Base-by-base conservation (phyloP, 2,888 invertebrate genomes). In the Synanthedon formicaeformis region DNA sequence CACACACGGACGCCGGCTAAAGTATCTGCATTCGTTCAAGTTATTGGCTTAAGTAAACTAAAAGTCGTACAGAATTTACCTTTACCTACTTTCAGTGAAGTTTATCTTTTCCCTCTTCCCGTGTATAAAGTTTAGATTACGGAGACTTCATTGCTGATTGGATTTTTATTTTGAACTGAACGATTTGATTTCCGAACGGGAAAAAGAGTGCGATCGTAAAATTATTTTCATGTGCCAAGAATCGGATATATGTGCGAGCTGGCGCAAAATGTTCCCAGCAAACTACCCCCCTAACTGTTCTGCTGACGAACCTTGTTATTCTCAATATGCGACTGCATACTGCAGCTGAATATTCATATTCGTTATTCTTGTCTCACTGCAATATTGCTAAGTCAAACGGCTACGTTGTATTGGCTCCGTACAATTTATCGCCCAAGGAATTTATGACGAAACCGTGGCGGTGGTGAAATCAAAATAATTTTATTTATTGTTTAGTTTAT, bases 221-320 rank as follows among this genome's bases (percentile, higher is more conserved):
- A 60, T 58, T 62, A 60, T 64, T 61, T 64, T 69, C 62, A 61
- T 59, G 66, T 71, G 76, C 71, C 75, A 79, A 78, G 73, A 45
- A 45, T 13, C 45, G 45, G 60, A 62, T 59, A 61, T 60, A 66
- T 49, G 67, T 66, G 65, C 51, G 71, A 71, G 72, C 69, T 75
- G 45, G 73, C 73, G 70, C 60, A 73, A 77, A 78, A 70, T n/a
- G n/a, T 6, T 45, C 45, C 6, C 70, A 69, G 65, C 64, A 66
- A 50, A 45, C 52, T 48, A 40, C 62, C 59, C 58, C 10, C 61
- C 60, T 60, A 60, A 60, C 64, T 55, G 65, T 78, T 82, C 65
- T 71, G 82, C 86, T 86, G 86, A 85, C 85, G 82, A 84, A 78
- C 74, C 84, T 82, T 83, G 83, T 86, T 86, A 85, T 77, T 77